Percentiles rank a stretch among this genome's conserved stretches.
Evolutionary conservation across 1,140 invertebrate genomes (phyloP).

Genomic region (Musca vetustissima): DNA sequence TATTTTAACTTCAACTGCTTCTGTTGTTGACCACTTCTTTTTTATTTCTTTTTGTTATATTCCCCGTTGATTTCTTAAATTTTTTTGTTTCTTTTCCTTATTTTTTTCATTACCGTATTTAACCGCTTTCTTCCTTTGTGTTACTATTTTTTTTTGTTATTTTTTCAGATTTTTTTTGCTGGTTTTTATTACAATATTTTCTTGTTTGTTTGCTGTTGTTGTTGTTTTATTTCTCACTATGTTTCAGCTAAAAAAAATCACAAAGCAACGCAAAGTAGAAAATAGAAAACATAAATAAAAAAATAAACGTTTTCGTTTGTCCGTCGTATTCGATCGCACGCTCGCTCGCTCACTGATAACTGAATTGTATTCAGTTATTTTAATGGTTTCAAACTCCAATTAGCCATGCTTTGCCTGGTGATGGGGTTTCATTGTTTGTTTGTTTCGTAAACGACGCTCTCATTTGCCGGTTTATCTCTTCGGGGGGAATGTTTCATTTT

Average conservation of each 20-base stretch:
- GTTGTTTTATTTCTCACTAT: not conserved
- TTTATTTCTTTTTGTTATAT: no score
- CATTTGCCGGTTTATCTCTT: no score
- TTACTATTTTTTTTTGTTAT: not conserved
- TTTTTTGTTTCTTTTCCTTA: no score
- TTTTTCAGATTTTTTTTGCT: not conserved
- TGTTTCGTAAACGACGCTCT: no score
- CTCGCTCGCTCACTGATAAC: conserved; percentile 19
- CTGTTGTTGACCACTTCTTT: no score
- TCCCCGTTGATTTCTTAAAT: no score
- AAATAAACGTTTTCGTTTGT: not conserved
- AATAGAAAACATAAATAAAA: no score
- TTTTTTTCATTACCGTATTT: conserved; percentile 20
- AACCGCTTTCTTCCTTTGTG: conserved; percentile 16
- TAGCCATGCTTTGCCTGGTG: not conserved
- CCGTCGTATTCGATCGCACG: conserved; percentile 17
- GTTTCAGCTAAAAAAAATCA: not conserved
- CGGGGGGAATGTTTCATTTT: no score
- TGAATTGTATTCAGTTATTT: not conserved
- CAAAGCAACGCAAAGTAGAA: not conserved
- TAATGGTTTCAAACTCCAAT: conserved; percentile 7
- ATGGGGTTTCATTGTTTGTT: no score
- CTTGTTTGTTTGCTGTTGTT: conserved; percentile 5
- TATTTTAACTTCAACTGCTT: not conserved
- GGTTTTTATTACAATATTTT: not conserved